A percentile compares a stretch with the other conserved stretches of the same genome.
Evolutionary conservation across 2,113 vertebrate genomes (phyloP).

Genomic region (Aegotheles bennettii): DNA sequence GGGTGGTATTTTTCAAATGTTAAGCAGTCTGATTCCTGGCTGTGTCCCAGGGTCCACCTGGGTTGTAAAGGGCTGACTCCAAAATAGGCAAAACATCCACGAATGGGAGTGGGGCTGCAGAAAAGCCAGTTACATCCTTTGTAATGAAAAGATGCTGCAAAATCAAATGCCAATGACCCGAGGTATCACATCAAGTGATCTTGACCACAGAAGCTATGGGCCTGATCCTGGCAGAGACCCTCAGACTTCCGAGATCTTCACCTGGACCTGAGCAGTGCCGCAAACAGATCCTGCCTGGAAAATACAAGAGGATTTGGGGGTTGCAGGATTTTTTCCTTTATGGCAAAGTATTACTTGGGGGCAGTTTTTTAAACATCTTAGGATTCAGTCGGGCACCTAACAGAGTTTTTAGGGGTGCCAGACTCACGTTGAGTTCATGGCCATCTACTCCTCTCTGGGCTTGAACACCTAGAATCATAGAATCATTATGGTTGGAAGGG

Average conservation of each 20-base stretch:
- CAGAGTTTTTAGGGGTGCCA: neutral
- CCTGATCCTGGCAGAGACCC: neutral
- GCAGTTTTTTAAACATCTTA: neutral
- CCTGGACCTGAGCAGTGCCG: neutral
- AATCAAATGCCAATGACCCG: too few species aligned
- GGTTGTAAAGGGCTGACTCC: neutral
- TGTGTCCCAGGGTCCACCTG: neutral
- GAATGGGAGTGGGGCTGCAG: neutral
- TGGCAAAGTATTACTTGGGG: neutral
- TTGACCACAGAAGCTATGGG: too few species aligned
- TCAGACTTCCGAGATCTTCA: neutral
- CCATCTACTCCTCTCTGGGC: neutral
- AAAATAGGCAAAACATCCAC: neutral
- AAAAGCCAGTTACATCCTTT: neutral
- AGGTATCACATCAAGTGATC: too few species aligned
- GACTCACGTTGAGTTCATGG: neutral
- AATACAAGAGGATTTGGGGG: neutral
- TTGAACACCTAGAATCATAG: neutral
- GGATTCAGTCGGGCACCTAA: neutral
- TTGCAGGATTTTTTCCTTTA: neutral
- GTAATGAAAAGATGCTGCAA: too few species aligned
- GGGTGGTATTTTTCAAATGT: neutral
- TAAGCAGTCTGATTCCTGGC: neutral
- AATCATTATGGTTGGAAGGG: too few species aligned
- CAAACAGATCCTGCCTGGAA: rapidly evolving